Conservation (phyloP, 2,113 vertebrate species). For the Apodemus sylvaticus region DNA sequence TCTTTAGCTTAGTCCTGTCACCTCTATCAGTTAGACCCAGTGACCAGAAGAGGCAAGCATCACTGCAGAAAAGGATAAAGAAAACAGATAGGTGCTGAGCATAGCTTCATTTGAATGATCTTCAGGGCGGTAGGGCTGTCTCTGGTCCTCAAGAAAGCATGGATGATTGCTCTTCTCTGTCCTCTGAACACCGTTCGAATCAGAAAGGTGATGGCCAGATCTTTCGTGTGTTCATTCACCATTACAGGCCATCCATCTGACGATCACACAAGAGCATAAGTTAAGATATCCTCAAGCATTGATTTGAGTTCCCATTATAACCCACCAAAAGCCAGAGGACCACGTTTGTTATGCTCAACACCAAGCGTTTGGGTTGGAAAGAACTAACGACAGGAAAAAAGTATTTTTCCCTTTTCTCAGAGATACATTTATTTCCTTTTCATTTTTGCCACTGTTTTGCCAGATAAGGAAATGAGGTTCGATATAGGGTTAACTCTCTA, state of each 20-base stretch:
- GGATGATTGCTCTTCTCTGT: background rate
- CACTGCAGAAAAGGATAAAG: background rate
- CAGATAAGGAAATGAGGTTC: conserved; percentile 44
- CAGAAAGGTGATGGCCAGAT: background rate
- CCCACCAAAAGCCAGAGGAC: background rate
- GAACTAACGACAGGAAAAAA: background rate
- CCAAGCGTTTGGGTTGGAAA: background rate
- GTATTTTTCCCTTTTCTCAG: background rate
- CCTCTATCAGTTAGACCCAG: background rate
- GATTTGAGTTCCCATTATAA: background rate
- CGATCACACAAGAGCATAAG: background rate
- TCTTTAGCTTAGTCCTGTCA: background rate
- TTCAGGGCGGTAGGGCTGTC: background rate
- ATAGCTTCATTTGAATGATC: background rate
- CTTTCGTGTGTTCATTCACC: background rate
- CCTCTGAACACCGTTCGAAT: background rate
- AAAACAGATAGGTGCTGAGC: background rate
- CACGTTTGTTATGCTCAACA: background rate
- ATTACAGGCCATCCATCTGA: background rate
- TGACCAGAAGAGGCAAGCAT: background rate
- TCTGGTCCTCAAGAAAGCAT: conserved; percentile 7
- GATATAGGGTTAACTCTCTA: background rate
- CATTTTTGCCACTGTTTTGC: background rate
- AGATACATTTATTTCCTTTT: background rate
- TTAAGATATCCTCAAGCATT: background rate